A percentile compares a stretch with the other conserved stretches of the same genome.
phyloP scores from a whole-genome alignment of 2,113 vertebrate species.

The Lepidothrix coronata region DNA sequence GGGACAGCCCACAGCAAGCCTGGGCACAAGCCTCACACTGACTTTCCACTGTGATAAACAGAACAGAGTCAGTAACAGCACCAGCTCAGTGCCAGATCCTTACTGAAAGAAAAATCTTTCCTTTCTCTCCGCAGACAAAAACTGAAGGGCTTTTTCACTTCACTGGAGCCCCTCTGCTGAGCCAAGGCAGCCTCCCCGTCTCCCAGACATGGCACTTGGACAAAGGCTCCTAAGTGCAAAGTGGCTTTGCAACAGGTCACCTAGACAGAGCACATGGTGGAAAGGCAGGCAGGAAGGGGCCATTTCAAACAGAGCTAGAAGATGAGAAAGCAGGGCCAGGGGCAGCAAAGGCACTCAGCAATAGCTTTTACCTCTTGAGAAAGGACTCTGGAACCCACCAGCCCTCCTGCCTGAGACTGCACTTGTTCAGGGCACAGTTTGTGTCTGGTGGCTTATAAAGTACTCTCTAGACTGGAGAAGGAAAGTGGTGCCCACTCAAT shows the following conservation, averaged over 20 bases:
- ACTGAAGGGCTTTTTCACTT: not conserved
- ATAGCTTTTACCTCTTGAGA: not conserved
- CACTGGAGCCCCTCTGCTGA: not conserved
- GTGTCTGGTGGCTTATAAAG: not conserved
- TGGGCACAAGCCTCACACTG: not conserved
- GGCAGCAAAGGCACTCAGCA: not conserved
- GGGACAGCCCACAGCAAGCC: not conserved
- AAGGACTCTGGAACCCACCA: not conserved
- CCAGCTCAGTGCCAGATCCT: not conserved
- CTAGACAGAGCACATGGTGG: not conserved
- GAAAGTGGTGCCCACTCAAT: not conserved
- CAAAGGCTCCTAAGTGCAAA: not conserved
- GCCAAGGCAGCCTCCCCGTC: not conserved
- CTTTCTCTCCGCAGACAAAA: not conserved
- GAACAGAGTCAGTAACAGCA: not conserved
- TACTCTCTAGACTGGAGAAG: not conserved
- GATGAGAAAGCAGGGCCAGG: not conserved
- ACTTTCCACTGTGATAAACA: slow-evolving; percentile 12
- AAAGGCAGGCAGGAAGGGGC: not conserved
- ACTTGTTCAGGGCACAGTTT: not conserved
- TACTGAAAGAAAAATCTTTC: not conserved
- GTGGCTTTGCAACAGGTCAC: not conserved
- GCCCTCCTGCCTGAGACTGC: not conserved
- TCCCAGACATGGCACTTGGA: not conserved
- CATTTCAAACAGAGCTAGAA: not conserved